These are phyloP conservation scores for Antitype chi DNA, from an alignment of 2,888 invertebrate genomes.

Conservation along the genomic window DNA sequence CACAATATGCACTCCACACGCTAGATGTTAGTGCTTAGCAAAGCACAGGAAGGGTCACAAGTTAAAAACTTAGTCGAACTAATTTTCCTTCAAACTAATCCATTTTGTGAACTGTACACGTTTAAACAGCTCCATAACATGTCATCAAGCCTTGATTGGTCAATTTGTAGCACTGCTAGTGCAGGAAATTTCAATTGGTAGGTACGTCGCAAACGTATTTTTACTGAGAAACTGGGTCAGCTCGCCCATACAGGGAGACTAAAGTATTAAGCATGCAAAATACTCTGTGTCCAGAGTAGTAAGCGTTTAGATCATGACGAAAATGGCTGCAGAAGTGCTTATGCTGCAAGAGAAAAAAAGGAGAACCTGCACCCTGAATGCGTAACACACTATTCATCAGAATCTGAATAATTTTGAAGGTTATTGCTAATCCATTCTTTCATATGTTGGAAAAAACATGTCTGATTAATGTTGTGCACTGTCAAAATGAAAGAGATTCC, in stretches of 20 bases:
- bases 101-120: slow-evolving; percentile 9
- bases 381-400: no score
- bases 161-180: slow-evolving; percentile 56
- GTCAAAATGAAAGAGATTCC: no score
- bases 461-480: no score
- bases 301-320: background rate
- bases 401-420: no score
- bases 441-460: no score
- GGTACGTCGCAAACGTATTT: slow-evolving; percentile 59
- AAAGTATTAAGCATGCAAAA: slow-evolving; percentile 36
- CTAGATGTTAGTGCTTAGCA: background rate
- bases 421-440: no score
- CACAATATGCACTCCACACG: no score
- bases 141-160: slow-evolving; percentile 52
- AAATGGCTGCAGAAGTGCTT: slow-evolving; percentile 14
- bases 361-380: no score
- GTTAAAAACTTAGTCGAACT: background rate
- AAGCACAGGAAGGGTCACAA: background rate
- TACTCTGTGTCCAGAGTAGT: slow-evolving; percentile 16
- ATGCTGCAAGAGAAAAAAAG: background rate
- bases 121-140: slow-evolving; percentile 52
- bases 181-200: slow-evolving; percentile 67
- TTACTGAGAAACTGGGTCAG: slow-evolving; percentile 60
- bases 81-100: background rate
- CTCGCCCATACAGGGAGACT: slow-evolving; percentile 33